These are phyloP conservation scores for Leptura quadrifasciata DNA, from an alignment of 2,888 invertebrate genomes.

Conservation along the genomic window DNA sequence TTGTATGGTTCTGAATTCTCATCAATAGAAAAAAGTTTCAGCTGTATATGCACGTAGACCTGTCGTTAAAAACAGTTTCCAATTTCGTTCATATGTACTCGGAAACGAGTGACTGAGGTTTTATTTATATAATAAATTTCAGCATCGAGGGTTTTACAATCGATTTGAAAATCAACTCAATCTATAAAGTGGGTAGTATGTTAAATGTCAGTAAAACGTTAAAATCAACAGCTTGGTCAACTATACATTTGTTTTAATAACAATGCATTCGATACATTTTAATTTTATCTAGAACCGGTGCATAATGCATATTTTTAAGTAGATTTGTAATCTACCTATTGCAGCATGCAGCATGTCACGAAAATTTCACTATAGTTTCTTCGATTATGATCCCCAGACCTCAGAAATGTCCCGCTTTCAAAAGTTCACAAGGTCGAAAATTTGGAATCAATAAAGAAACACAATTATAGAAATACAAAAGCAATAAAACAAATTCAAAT, in stretches of 20 bases:
- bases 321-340: too few relatives aligned
- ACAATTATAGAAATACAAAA: too few relatives aligned
- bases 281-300: background rate
- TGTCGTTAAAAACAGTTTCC: background rate
- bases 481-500: too few relatives aligned
- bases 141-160: background rate
- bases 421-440: too few relatives aligned
- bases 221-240: too few relatives aligned
- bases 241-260: background rate
- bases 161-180: background rate
- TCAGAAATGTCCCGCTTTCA: too few relatives aligned
- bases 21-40: constrained; percentile 15
- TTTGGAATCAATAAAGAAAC: too few relatives aligned
- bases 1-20: constrained; percentile 10
- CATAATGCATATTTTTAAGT: too few relatives aligned
- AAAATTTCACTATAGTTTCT: too few relatives aligned
- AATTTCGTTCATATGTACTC: background rate
- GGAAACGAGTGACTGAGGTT: background rate
- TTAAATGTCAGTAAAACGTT: background rate
- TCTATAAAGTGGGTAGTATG: background rate
- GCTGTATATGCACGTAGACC: background rate
- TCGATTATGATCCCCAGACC: too few relatives aligned
- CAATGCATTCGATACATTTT: background rate
- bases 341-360: too few relatives aligned
- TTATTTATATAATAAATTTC: background rate